Percentiles rank a stretch among this genome's conserved stretches.
Evolutionary conservation across 2,888 invertebrate species (phyloP).

Genomic region (Steinernema carpocapsae): DNA sequence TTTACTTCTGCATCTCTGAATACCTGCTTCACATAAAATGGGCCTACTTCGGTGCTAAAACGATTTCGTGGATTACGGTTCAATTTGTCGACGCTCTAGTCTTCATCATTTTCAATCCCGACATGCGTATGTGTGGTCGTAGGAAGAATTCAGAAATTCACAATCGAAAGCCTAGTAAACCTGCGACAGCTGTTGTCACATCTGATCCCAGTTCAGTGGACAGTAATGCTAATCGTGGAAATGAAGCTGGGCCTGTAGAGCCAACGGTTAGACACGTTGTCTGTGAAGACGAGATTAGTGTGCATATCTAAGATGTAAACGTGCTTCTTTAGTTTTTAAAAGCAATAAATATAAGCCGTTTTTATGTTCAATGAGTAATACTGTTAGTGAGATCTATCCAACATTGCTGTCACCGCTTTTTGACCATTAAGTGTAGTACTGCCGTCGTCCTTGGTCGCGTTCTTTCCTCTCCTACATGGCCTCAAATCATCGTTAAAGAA

Average conservation of each 20-base stretch:
- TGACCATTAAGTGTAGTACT: no score
- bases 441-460: no score
- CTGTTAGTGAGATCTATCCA: no score
- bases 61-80: background rate
- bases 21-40: background rate
- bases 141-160: background rate
- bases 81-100: background rate
- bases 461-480: no score
- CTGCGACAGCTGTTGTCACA: no score
- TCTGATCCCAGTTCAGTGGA: background rate
- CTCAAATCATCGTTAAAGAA: no score
- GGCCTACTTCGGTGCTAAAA: constrained; percentile 2
- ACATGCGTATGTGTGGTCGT: background rate
- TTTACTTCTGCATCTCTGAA: background rate
- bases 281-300: background rate
- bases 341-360: no score
- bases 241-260: background rate
- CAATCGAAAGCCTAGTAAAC: no score
- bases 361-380: no score
- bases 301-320: background rate
- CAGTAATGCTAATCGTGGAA: background rate
- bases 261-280: background rate
- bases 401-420: no score
- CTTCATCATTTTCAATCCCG: constrained; percentile 5
- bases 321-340: no score